Percentiles rank a stretch among this genome's conserved stretches.
These are phyloP conservation scores for Notiomystis cincta DNA, from an alignment of 2,113 vertebrate species.

Conservation along the genomic window DNA sequence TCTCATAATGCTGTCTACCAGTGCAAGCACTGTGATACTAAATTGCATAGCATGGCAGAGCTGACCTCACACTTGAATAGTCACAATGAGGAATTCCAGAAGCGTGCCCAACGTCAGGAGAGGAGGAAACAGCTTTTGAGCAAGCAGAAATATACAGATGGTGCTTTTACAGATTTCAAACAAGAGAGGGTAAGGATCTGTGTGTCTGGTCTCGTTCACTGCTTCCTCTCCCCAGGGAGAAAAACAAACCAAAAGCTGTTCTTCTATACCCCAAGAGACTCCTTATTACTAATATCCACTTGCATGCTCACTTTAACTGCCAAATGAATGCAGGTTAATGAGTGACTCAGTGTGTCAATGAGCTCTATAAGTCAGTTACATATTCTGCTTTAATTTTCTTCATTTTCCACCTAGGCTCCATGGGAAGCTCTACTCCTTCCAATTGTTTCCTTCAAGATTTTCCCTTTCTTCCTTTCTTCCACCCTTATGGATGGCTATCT, in stretches of 20 bases:
- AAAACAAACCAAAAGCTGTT: background rate
- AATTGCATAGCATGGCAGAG: constrained; percentile 78
- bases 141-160: constrained; percentile 80
- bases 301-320: constrained; percentile 54
- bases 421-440: background rate
- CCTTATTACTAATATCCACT: constrained; percentile 66
- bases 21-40: constrained; percentile 89
- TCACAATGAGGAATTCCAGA: constrained; percentile 92
- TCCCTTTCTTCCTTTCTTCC: background rate
- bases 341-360: constrained; percentile 60
- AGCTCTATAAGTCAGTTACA: constrained; percentile 61
- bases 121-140: constrained; percentile 84
- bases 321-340: constrained; percentile 50
- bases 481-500: background rate
- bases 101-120: constrained; percentile 83
- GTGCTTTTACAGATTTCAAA: constrained; percentile 77
- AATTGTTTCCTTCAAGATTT: constrained; percentile 31
- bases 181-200: constrained; percentile 81
- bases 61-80: constrained; percentile 83
- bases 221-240: background rate
- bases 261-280: constrained; percentile 4
- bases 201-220: constrained; percentile 7
- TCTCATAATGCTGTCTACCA: constrained; percentile 79
- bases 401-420: background rate
- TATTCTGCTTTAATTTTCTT: constrained; percentile 57